Percentiles rank a stretch among this genome's conserved stretches.
Conservation (phyloP, 2,888 invertebrate genomes). For the Syrista parreyssii region DNA sequence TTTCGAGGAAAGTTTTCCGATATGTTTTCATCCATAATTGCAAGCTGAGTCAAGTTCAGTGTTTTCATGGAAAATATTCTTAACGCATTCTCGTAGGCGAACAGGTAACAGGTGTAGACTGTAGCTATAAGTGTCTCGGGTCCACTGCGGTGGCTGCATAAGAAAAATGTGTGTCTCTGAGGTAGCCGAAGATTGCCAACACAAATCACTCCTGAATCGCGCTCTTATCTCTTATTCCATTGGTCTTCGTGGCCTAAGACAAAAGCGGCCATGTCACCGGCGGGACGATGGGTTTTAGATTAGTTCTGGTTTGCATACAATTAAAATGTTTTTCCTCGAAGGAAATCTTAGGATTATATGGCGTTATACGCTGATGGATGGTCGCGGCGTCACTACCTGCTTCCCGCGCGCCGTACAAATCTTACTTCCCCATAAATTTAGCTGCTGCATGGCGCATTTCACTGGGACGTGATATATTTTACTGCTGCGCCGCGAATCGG, state of each 20-base stretch:
- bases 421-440: neutral
- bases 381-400: neutral
- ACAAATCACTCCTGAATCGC: conserved; percentile 16
- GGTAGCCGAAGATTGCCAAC: neutral
- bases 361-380: neutral
- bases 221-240: conserved; percentile 13
- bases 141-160: neutral
- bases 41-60: neutral
- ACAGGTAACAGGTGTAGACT: neutral
- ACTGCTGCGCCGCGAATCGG: neutral
- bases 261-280: conserved; percentile 11
- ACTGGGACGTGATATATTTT: neutral
- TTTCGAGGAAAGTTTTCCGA: neutral
- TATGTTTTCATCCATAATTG: neutral
- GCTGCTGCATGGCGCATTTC: neutral
- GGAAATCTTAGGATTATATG: conserved; percentile 8
- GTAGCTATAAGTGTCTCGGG: neutral
- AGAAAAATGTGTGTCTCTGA: neutral
- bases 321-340: conserved; percentile 14
- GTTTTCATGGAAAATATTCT: neutral
- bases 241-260: conserved; percentile 12
- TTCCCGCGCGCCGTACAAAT: neutral
- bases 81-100: neutral
- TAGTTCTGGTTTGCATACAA: conserved; percentile 13
- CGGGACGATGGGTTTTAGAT: conserved; percentile 9